phyloP scores from a whole-genome alignment of 2,888 invertebrate species.

The Ariolimax columbianus region DNA sequence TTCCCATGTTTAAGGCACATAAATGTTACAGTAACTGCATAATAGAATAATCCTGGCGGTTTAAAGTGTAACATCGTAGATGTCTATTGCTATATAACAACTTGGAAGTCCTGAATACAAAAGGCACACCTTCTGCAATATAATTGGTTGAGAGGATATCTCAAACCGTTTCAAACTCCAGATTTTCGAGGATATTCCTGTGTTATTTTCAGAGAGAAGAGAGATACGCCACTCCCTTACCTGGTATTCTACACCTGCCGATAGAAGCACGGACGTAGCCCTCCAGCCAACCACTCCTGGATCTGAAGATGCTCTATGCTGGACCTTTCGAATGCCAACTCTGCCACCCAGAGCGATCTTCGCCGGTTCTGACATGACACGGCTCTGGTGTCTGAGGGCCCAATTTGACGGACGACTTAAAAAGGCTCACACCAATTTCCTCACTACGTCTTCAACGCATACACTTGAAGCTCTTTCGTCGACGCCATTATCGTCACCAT shows the following conservation, averaged over 20 bases:
- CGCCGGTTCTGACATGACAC: constrained; percentile 48
- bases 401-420: constrained; percentile 1
- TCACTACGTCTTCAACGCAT: constrained; percentile 3
- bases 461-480: neutral
- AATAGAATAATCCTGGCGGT: too few relatives aligned
- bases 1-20: neutral
- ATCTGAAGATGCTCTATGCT: constrained; percentile 49
- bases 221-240: neutral
- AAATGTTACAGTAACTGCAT: neutral
- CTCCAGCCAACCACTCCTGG: neutral
- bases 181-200: neutral
- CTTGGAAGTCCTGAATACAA: too few relatives aligned
- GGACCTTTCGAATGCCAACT: constrained; percentile 37
- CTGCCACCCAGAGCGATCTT: constrained; percentile 25
- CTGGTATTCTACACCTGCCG: neutral
- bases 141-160: too few relatives aligned
- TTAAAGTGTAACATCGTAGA: too few relatives aligned
- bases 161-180: neutral
- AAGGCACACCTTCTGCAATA: too few relatives aligned
- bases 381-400: constrained; percentile 24
- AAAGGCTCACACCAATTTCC: neutral
- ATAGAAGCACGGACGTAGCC: constrained; percentile 20
- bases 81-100: too few relatives aligned
- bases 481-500: neutral
- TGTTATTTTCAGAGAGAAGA: neutral